Evolutionary conservation across 2,113 vertebrate genomes (phyloP).

Genomic region (Ameiurus melas): DNA sequence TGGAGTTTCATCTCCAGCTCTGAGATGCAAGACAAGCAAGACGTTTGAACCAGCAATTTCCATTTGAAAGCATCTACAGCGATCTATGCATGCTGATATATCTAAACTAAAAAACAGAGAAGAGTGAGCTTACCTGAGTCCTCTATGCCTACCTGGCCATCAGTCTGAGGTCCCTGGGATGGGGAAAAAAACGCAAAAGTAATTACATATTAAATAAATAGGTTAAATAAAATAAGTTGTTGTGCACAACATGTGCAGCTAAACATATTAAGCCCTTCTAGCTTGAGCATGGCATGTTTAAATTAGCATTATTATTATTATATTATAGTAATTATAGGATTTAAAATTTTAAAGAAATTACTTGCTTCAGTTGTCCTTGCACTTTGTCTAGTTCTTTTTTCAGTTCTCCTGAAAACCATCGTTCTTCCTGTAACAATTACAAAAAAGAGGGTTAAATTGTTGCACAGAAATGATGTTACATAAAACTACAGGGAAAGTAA

Average conservation of each 20-base stretch:
- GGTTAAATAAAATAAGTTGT: not conserved
- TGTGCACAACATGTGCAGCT: not conserved
- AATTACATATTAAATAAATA: slow-evolving; percentile 10
- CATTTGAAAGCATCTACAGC: not conserved
- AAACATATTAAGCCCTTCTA: not conserved
- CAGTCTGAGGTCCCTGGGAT: slow-evolving; percentile 75
- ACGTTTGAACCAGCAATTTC: slow-evolving; percentile 29
- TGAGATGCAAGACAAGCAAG: slow-evolving; percentile 57
- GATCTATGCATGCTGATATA: not conserved
- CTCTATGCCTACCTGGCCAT: slow-evolving; percentile 76
- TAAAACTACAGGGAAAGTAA: not conserved
- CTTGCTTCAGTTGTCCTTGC: slow-evolving; percentile 96
- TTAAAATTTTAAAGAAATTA: slow-evolving; percentile 88
- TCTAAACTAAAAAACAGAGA: not conserved
- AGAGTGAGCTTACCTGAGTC: slow-evolving; percentile 76
- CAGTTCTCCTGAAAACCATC: slow-evolving; percentile 96
- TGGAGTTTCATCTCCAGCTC: slow-evolving; percentile 88
- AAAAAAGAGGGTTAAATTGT: not conserved
- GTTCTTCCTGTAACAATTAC: slow-evolving; percentile 82
- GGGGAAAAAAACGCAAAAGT: slow-evolving; percentile 49
- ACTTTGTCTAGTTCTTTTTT: slow-evolving; percentile 99
- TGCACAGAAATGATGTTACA: not conserved
- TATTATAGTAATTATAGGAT: not conserved
- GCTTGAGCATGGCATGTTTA: not conserved
- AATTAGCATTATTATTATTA: not conserved